These are phyloP conservation scores for Palaemon carinicauda DNA, from an alignment of 1,140 invertebrate species.

Conservation along the genomic window DNA sequence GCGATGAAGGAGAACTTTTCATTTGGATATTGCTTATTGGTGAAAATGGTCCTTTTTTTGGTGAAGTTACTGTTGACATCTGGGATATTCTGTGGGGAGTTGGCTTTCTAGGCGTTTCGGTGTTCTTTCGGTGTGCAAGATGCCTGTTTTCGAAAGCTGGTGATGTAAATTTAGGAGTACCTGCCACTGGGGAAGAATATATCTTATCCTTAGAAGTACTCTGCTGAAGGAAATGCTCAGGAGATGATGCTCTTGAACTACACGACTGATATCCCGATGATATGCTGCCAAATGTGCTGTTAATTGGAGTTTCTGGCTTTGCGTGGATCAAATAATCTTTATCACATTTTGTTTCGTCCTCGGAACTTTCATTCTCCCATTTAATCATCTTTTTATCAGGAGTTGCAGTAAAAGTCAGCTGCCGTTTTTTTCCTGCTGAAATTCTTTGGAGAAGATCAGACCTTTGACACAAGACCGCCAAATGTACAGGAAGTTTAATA, in stretches of 20 bases:
- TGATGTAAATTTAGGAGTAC: background rate
- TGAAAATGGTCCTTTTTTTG: too few relatives aligned
- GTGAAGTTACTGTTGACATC: background rate
- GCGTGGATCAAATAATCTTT: too few relatives aligned
- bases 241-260: background rate
- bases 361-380: background rate
- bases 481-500: slow-evolving; percentile 15
- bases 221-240: background rate
- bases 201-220: too few relatives aligned
- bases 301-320: background rate
- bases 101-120: background rate
- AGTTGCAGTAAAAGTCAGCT: background rate
- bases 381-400: background rate
- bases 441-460: slow-evolving; percentile 26
- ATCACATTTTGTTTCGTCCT: background rate
- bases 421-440: background rate
- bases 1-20: too few relatives aligned
- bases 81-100: background rate
- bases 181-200: too few relatives aligned
- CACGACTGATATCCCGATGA: background rate
- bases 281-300: slow-evolving; percentile 19
- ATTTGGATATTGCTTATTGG: too few relatives aligned
- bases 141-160: background rate
- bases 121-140: background rate
- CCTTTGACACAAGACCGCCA: slow-evolving; percentile 6